These are phyloP conservation scores for Pogonomyrmex californicus DNA, from an alignment of 1,140 invertebrate species.

Conservation along the genomic window DNA sequence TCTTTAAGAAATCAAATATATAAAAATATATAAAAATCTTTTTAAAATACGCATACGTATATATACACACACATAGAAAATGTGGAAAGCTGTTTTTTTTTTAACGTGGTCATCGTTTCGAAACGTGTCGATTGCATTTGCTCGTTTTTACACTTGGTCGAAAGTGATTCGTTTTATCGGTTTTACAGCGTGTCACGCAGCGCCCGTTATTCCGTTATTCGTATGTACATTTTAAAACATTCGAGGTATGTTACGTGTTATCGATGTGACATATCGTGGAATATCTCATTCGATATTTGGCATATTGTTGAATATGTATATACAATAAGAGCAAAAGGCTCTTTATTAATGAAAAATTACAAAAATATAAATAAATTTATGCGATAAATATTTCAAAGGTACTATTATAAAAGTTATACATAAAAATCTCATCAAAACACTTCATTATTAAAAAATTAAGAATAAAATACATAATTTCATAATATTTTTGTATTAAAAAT, in stretches of 20 bases:
- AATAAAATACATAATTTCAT: not conserved
- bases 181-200: conserved; percentile 9
- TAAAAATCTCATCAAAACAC: not conserved
- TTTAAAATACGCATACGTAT: not conserved
- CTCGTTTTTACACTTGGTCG: conserved; percentile 14
- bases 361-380: not conserved
- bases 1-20: not conserved
- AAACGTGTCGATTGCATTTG: conserved; percentile 2
- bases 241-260: conserved; percentile 26
- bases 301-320: not conserved
- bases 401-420: not conserved
- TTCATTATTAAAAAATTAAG: not conserved
- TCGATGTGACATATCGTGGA: conserved; percentile 32
- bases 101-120: not conserved
- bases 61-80: not conserved
- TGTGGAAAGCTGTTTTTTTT: not conserved
- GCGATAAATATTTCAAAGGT: not conserved
- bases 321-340: not conserved
- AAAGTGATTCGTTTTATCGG: conserved; percentile 46
- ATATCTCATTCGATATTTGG: conserved; percentile 14
- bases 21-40: not conserved
- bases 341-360: not conserved
- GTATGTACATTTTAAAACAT: conserved; percentile 35
- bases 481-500: too few species aligned
- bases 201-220: conserved; percentile 20